Evolutionary conservation across 2,113 vertebrate genomes (phyloP).

Genomic region (Tachysurus fulvidraco): DNA sequence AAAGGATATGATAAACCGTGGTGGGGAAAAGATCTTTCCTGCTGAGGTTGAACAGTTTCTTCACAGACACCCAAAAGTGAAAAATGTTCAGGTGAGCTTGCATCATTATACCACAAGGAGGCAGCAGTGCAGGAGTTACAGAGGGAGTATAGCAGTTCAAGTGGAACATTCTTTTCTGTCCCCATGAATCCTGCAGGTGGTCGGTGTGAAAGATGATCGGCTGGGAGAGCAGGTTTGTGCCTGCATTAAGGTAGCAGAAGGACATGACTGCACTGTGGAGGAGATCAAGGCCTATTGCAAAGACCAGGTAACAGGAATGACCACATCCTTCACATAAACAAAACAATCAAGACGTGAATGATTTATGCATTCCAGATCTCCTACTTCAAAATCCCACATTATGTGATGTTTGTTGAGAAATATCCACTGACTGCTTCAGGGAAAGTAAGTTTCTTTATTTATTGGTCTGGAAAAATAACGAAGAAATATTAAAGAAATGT

Average conservation of each 20-base stretch:
- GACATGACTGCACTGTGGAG: constrained; percentile 68
- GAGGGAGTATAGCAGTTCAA: neutral
- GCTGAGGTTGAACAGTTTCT: constrained; percentile 89
- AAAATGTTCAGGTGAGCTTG: constrained; percentile 84
- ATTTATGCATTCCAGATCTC: constrained; percentile 77
- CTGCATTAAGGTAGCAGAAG: constrained; percentile 77
- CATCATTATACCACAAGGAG: constrained; percentile 1
- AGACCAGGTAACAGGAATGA: constrained; percentile 75
- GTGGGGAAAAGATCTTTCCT: constrained; percentile 93
- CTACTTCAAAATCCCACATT: constrained; percentile 89
- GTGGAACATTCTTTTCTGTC: neutral
- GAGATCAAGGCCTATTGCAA: constrained; percentile 88
- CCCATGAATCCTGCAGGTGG: constrained; percentile 73
- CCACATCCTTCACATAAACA: neutral
- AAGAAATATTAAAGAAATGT: too few species aligned
- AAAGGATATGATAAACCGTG: constrained; percentile 93
- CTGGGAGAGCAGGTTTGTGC: constrained; percentile 95
- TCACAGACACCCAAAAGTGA: constrained; percentile 85
- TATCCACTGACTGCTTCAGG: constrained; percentile 85
- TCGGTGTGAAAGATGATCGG: constrained; percentile 82
- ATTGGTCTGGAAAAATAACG: neutral
- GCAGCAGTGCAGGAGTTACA: neutral
- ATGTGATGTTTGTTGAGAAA: constrained; percentile 78
- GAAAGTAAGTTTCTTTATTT: constrained; percentile 76
- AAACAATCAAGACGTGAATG: neutral